phyloP scores from a whole-genome alignment of 1,140 invertebrate genomes.

The Drosophila serrata region DNA sequence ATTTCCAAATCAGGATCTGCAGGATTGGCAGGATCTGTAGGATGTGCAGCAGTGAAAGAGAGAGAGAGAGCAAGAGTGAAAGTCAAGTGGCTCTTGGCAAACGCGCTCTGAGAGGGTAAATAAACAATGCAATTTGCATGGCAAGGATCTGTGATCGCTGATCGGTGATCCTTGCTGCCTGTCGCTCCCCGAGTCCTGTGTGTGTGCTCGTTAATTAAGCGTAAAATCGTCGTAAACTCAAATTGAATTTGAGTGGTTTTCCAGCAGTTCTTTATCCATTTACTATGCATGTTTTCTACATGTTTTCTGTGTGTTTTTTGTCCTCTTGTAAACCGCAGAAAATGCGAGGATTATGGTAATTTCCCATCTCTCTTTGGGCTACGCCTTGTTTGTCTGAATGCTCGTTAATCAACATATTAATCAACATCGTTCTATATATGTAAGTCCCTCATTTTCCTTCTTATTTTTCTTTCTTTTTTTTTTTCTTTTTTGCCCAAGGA shows the following conservation, averaged over 20 bases:
- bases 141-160: constrained; percentile 34
- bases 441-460: not conserved
- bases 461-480: no score
- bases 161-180: constrained; percentile 7
- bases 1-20: constrained; percentile 1
- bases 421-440: constrained; percentile 42
- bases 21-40: not conserved
- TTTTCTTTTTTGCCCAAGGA: not conserved
- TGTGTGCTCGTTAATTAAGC: constrained; percentile 71
- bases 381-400: constrained; percentile 46
- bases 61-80: constrained; percentile 63
- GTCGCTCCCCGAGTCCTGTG: constrained; percentile 15
- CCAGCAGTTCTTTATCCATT: constrained; percentile 32
- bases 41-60: constrained; percentile 28
- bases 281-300: constrained; percentile 4
- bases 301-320: constrained; percentile 13
- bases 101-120: constrained; percentile 53
- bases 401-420: constrained; percentile 78
- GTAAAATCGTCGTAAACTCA: constrained; percentile 74
- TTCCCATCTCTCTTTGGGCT: constrained; percentile 10
- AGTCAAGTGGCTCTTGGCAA: constrained; percentile 72
- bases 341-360: constrained; percentile 77
- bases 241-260: constrained; percentile 77
- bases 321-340: constrained; percentile 56
- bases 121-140: constrained; percentile 70